A percentile compares a stretch with the other conserved stretches of the same genome.
Evolutionary conservation across 2,888 invertebrate species (phyloP).

Genomic region (Megaustenia siamemsis): DNA sequence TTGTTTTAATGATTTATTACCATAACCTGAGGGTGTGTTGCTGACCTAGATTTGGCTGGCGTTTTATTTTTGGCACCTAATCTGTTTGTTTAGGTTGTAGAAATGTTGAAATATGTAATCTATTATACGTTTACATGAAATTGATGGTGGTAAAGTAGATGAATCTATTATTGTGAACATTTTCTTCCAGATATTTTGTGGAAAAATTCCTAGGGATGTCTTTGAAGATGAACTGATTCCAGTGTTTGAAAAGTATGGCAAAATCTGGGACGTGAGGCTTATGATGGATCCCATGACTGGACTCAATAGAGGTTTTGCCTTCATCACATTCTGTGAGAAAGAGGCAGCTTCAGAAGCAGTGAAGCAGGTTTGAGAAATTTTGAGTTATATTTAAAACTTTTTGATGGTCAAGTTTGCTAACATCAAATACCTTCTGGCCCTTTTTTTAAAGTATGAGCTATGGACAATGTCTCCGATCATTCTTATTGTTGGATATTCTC

Average conservation of each 20-base stretch:
- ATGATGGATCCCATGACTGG: conserved; percentile 99
- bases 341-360: conserved; percentile 97
- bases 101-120: no score
- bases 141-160: not conserved
- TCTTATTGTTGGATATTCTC: no score
- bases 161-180: not conserved
- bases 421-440: no score
- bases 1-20: no score
- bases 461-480: no score
- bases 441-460: no score
- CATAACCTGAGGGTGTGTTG: no score
- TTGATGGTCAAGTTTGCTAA: no score
- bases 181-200: conserved; percentile 91
- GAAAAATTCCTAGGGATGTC: conserved; percentile 99
- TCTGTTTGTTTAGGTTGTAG: no score
- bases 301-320: conserved; percentile 98
- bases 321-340: conserved; percentile 96
- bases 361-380: conserved; percentile 88
- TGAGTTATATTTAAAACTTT: no score
- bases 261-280: conserved; percentile 98
- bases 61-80: no score
- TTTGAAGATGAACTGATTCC: conserved; percentile 99
- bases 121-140: not conserved
- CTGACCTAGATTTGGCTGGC: no score
- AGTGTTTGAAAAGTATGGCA: conserved; percentile 97